A percentile compares a stretch with the other conserved stretches of the same genome.
Conservation (phyloP, 2,797 vertebrate genomes). For the Odontamblyopus rebecca region DNA sequence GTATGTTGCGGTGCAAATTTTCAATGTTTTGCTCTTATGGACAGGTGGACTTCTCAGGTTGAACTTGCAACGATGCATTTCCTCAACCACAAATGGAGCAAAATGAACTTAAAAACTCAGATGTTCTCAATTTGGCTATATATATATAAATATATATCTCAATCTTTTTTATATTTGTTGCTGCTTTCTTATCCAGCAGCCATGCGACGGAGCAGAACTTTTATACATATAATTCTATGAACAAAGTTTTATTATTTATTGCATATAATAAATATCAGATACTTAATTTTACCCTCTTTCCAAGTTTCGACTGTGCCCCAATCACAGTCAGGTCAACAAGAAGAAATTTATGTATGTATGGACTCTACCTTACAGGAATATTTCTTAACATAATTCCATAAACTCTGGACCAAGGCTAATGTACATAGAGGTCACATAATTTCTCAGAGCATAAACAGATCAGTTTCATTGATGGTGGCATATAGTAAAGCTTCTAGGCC, state of each 20-base stretch:
- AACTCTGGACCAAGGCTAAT: neutral
- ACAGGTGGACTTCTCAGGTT: constrained; percentile 40
- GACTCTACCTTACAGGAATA: neutral
- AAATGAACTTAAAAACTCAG: constrained; percentile 24
- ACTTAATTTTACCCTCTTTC: constrained; percentile 35
- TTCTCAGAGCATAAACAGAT: neutral
- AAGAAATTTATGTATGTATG: constrained; percentile 15
- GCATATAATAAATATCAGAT: constrained; percentile 71
- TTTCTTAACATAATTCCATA: neutral
- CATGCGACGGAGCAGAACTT: constrained; percentile 50
- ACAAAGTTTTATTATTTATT: constrained; percentile 81
- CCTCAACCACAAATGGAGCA: constrained; percentile 26
- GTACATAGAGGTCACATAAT: neutral
- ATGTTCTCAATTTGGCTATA: constrained; percentile 50
- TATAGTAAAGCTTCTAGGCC: neutral
- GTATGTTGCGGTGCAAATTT: neutral
- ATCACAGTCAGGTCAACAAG: neutral
- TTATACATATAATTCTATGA: constrained; percentile 70
- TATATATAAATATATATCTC: constrained; percentile 11
- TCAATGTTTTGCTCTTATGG: constrained; percentile 2
- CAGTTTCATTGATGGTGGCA: neutral
- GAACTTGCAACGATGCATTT: constrained; percentile 36
- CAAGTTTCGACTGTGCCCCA: constrained; percentile 28
- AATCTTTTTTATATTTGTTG: constrained; percentile 38
- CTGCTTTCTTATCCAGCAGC: constrained; percentile 48